Percentiles rank a stretch among this genome's conserved stretches.
These are phyloP conservation scores for Zaprionus obscuricornis DNA, from an alignment of 2,888 invertebrate species.

Conservation along the genomic window DNA sequence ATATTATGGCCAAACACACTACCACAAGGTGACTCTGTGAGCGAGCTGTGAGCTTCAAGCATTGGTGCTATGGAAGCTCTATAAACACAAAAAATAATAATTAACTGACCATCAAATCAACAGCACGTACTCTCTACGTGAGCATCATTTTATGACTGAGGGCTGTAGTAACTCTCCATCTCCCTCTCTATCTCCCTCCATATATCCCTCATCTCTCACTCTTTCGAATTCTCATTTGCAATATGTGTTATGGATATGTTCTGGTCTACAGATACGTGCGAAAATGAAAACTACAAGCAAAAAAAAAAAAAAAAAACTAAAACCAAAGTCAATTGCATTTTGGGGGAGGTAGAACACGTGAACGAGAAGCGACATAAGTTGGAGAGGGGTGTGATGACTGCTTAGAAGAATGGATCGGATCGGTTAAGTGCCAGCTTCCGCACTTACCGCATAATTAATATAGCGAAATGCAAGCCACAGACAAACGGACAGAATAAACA, in stretches of 20 bases:
- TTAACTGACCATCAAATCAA: conserved; percentile 83
- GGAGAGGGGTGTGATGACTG: neutral
- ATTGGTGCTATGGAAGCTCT: too few species aligned
- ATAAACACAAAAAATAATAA: conserved; percentile 79
- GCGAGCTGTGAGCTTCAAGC: too few species aligned
- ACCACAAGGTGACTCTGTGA: too few species aligned
- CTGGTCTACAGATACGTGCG: conserved; percentile 59
- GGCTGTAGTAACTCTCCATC: neutral
- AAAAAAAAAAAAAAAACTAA: too few species aligned
- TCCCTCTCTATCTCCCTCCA: conserved; percentile 42
- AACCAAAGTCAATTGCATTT: conserved; percentile 56
- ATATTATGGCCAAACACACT: conserved; percentile 42
- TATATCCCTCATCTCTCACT: conserved; percentile 20
- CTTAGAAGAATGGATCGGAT: conserved; percentile 21
- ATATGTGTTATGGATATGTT: conserved; percentile 56
- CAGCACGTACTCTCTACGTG: conserved; percentile 83
- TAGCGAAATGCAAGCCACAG: conserved; percentile 61
- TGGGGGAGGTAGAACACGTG: neutral
- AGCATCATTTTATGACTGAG: conserved; percentile 79
- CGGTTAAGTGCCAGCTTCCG: conserved; percentile 55
- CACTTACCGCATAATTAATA: conserved; percentile 72
- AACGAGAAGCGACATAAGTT: too few species aligned
- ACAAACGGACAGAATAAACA: neutral
- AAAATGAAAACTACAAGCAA: conserved; percentile 65
- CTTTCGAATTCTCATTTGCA: conserved; percentile 68